Evolutionary conservation across 92 coral and sea anemone species (phyloP), one percentile per base, ranked within the genome.

Genomic region (Isaurus tuberculatus): DNA sequence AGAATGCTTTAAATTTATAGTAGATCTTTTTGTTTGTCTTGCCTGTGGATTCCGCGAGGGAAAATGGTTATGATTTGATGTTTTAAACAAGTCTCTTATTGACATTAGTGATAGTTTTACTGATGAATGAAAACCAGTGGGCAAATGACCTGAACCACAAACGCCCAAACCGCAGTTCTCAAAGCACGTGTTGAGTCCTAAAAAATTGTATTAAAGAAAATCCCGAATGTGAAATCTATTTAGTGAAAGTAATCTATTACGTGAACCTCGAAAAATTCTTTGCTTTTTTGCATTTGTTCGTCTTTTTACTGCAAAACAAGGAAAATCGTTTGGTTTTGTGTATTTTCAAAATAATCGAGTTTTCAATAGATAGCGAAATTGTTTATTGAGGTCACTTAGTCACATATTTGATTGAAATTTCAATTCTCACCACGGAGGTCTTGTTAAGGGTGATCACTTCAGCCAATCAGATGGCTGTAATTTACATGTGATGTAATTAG

Each of bases 401-500:
- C 23, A 2, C 40, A 6, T 19, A 19, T 8, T 55, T 81, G 92
- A 89, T 89, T 66, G 79, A 57, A 86, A 36, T 27, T 16, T 28
- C 66, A 83, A 85, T 93, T 93, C 97, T 91, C 97, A 81, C 83
- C 48, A 79, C n/a, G 6, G 23, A n/a, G 48, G 65, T 67, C 92
- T 84, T 93, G 94, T 93, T 94, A 89, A 90, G 83, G 89, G 65
- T 68, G 49, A 29, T 82, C 63, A 66, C 60, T 65, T 26, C 28
- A 86, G 74, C 98, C 98, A 94, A 94, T 94, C 88, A 91, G 75
- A 75, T 79, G 40, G 88, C 86, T 66, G 86, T 74, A 70, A 78
- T 91, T 87, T 89, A 82, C 90, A 89, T 86, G 92, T 85, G 83
- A 70, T 89, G 92, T 91, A 91, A 93, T 93, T 93, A 93, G 97